phyloP scores from a whole-genome alignment of 2,113 vertebrate genomes.

The Rhipidura dahli region DNA sequence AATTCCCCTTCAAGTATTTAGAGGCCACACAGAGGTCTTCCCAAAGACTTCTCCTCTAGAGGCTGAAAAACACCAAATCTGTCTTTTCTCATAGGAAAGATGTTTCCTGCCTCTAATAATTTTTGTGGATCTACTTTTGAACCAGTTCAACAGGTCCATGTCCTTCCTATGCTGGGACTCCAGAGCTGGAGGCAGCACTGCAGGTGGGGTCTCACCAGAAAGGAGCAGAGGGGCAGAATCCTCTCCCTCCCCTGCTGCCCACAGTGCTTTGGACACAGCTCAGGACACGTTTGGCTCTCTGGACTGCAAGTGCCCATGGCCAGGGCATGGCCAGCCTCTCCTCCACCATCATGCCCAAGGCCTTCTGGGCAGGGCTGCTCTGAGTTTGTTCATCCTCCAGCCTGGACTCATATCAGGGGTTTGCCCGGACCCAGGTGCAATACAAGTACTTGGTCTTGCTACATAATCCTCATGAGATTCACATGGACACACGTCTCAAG shows the following conservation, averaged over 20 bases:
- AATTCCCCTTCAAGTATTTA: neutral
- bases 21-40: neutral
- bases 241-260: neutral
- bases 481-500: too few species aligned
- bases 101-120: neutral
- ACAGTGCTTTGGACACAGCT: accelerated
- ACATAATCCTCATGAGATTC: neutral
- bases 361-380: neutral
- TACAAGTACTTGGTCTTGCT: neutral
- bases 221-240: neutral
- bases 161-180: neutral
- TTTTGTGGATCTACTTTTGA: neutral
- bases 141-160: accelerated
- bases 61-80: neutral
- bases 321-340: accelerated
- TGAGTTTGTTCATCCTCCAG: neutral
- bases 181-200: neutral
- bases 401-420: accelerated
- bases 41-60: neutral
- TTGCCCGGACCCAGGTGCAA: neutral
- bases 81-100: neutral
- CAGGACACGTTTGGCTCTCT: neutral
- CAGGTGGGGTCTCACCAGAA: neutral
- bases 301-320: neutral
- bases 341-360: accelerated